Evolutionary conservation across 2,888 invertebrate genomes (phyloP).

Genomic region (Agriopis leucophaearia): DNA sequence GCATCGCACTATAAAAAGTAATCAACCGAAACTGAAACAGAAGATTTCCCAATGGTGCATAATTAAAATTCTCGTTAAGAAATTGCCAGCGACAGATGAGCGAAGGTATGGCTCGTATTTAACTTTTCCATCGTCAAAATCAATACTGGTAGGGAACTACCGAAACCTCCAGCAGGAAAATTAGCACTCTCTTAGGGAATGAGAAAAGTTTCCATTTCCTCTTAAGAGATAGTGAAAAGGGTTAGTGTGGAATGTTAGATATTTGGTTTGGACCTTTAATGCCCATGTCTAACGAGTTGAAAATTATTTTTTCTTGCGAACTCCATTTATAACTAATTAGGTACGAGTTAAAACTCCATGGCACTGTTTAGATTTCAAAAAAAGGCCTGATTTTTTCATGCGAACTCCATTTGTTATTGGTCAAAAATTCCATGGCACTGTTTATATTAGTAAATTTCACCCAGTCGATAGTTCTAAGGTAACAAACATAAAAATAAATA

Average conservation of each 20-base stretch:
- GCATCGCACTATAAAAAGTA: constrained; percentile 31
- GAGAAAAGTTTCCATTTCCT: constrained; percentile 52
- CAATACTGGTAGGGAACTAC: constrained; percentile 44
- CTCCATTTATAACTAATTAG: not conserved
- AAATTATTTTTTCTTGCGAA: constrained; percentile 2
- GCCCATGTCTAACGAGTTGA: constrained; percentile 9
- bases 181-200: constrained; percentile 57
- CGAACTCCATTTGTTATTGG: no score
- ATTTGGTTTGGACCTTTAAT: constrained; percentile 36
- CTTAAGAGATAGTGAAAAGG: constrained; percentile 50
- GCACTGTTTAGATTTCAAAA: no score
- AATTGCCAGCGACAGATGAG: constrained; percentile 31
- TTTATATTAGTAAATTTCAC: no score
- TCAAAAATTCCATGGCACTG: no score
- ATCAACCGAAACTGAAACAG: constrained; percentile 39
- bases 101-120: constrained; percentile 38
- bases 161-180: constrained; percentile 52
- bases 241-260: constrained; percentile 44
- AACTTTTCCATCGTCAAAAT: constrained; percentile 44
- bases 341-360: not conserved
- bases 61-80: constrained; percentile 34
- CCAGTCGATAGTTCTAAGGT: no score
- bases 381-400: no score
- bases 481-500: no score
- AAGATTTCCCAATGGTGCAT: constrained; percentile 36